These are phyloP conservation scores for Pantherophis guttatus DNA, from an alignment of 2,113 vertebrate genomes.

Conservation along the genomic window DNA sequence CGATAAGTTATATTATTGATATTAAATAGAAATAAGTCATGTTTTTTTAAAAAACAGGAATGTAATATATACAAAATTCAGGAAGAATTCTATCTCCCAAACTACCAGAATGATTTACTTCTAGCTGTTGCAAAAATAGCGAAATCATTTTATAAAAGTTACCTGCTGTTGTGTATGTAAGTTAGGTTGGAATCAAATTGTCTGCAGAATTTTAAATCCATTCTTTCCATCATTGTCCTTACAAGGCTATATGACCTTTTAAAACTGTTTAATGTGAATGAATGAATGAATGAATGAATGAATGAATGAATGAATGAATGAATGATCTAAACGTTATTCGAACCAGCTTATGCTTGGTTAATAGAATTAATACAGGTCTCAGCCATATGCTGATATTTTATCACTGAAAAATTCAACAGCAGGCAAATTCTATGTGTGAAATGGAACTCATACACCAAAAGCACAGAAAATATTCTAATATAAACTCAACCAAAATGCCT, in stretches of 20 bases:
- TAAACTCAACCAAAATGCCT: not conserved
- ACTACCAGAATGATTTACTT: not conserved
- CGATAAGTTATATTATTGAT: too few relatives aligned
- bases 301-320: not conserved
- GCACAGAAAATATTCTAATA: not conserved
- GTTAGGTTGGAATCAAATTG: not conserved
- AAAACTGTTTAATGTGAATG: not conserved
- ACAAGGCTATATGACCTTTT: not conserved
- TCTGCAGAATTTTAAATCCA: not conserved
- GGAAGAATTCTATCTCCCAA: not conserved
- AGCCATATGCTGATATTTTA: not conserved
- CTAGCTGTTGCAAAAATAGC: not conserved
- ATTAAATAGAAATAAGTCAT: not conserved
- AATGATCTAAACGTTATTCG: not conserved
- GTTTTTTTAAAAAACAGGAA: not conserved
- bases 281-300: not conserved
- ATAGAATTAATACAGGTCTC: not conserved
- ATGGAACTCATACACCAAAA: not conserved
- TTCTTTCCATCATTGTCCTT: not conserved
- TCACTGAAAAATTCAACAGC: not conserved
- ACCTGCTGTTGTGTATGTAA: not conserved
- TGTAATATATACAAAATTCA: not conserved
- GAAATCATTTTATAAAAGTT: not conserved
- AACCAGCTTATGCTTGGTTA: not conserved
- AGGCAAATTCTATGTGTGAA: not conserved